Percentiles rank a stretch among this genome's conserved stretches.
Evolutionary conservation across 1,140 invertebrate species (phyloP).

Genomic region (Ooceraea biroi): DNA sequence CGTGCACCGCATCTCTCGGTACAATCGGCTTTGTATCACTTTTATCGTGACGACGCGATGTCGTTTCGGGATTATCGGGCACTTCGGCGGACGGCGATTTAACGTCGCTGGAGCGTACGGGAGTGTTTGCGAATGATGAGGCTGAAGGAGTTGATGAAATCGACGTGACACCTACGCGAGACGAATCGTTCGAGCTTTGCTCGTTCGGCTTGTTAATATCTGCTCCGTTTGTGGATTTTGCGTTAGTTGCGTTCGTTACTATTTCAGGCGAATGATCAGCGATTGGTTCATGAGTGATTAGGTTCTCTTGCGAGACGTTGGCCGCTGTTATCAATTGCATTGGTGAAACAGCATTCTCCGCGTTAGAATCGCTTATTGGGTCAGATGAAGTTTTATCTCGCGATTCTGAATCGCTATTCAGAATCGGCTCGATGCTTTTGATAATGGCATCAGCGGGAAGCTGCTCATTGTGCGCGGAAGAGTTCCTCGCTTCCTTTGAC

Average conservation of each 20-base stretch:
- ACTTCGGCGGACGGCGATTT: conserved; percentile 8
- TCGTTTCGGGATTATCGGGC: conserved; percentile 18
- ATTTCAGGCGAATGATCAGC: neutral
- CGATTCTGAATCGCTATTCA: neutral
- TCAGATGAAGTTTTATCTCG: neutral
- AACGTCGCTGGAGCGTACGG: neutral
- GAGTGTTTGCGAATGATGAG: neutral
- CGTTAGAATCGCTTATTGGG: neutral
- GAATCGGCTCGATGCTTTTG: neutral
- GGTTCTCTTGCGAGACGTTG: neutral
- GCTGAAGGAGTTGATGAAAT: neutral
- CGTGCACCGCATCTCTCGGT: conserved; percentile 51
- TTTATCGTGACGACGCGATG: conserved; percentile 30
- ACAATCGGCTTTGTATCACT: conserved; percentile 30
- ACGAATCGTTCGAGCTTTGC: neutral
- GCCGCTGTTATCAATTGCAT: neutral
- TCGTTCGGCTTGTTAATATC: conserved; percentile 11
- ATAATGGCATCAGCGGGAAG: conserved; percentile 21
- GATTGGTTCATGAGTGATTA: neutral
- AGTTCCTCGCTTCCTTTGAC: conserved; percentile 45
- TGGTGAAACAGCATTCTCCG: neutral
- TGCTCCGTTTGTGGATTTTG: neutral
- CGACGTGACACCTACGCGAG: neutral
- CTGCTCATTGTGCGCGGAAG: conserved; percentile 45
- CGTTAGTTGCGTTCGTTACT: neutral